Conservation (phyloP, 2,888 invertebrate genomes). For the Callosobruchus maculatus region DNA sequence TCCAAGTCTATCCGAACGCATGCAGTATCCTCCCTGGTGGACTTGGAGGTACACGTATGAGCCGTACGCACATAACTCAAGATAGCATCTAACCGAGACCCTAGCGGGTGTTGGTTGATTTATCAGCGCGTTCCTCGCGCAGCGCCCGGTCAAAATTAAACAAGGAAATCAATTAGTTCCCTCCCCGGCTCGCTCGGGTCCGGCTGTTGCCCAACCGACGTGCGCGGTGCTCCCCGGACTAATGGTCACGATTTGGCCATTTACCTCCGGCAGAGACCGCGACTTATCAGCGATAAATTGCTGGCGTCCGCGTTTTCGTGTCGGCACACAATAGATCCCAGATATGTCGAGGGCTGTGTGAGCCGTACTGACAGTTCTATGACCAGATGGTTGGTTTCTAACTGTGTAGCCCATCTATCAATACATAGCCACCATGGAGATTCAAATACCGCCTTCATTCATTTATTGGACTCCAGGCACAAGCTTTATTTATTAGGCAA, state of each 20-base stretch:
- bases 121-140: background rate
- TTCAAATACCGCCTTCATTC: background rate
- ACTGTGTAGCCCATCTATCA: background rate
- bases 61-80: background rate
- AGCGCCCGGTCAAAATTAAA: constrained; percentile 18
- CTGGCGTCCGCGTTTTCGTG: constrained; percentile 56
- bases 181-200: constrained; percentile 16
- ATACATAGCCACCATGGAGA: background rate
- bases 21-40: background rate
- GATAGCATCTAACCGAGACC: background rate
- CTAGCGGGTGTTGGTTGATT: background rate
- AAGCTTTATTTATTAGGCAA: too few species aligned
- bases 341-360: constrained; percentile 43
- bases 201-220: constrained; percentile 35
- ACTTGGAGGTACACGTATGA: background rate
- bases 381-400: constrained; percentile 19
- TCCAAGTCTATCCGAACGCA: background rate
- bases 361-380: constrained; percentile 48
- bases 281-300: constrained; percentile 57
- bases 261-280: constrained; percentile 59
- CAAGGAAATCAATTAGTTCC: constrained; percentile 29
- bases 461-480: background rate
- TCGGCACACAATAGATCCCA: constrained; percentile 49
- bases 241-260: constrained; percentile 61
- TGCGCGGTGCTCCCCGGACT: constrained; percentile 39